A percentile compares a stretch with the other conserved stretches of the same genome.
phyloP scores from a whole-genome alignment of 2,888 invertebrate species.

The Conus canariensis region DNA sequence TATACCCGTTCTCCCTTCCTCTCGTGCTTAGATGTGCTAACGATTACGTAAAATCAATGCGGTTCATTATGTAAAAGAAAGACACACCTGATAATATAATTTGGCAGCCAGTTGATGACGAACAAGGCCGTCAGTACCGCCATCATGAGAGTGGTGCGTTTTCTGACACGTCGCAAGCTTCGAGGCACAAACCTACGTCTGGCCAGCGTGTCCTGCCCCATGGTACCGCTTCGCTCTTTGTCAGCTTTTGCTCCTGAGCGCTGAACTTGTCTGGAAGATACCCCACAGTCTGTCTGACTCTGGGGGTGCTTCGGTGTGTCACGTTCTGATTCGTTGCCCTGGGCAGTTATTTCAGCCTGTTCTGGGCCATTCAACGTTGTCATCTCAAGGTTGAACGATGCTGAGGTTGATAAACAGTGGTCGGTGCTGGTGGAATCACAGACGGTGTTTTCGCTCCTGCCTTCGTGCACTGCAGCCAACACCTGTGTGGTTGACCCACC shows the following conservation, averaged over 20 bases:
- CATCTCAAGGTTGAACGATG: too few species aligned
- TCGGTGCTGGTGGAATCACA: neutral
- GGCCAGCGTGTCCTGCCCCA: neutral
- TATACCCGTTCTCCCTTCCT: too few species aligned
- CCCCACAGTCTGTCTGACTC: neutral
- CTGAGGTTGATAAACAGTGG: too few species aligned
- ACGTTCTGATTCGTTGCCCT: neutral
- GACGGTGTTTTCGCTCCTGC: neutral
- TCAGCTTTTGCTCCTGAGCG: neutral
- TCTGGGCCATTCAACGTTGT: too few species aligned
- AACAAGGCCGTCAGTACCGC: neutral
- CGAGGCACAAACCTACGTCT: neutral
- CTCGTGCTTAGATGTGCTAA: too few species aligned
- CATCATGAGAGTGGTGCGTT: slow-evolving; percentile 35
- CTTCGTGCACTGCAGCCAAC: neutral
- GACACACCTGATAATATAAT: slow-evolving; percentile 22
- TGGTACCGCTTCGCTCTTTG: neutral
- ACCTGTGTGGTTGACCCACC: neutral
- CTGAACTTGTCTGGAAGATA: neutral
- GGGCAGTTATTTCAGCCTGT: neutral
- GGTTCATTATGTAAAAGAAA: too few species aligned
- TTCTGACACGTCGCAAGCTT: neutral
- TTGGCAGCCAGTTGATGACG: slow-evolving; percentile 38
- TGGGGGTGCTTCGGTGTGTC: too few species aligned
- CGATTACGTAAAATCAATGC: too few species aligned